Conservation (phyloP, 1,140 invertebrate genomes). For the Chymomyza costata region DNA sequence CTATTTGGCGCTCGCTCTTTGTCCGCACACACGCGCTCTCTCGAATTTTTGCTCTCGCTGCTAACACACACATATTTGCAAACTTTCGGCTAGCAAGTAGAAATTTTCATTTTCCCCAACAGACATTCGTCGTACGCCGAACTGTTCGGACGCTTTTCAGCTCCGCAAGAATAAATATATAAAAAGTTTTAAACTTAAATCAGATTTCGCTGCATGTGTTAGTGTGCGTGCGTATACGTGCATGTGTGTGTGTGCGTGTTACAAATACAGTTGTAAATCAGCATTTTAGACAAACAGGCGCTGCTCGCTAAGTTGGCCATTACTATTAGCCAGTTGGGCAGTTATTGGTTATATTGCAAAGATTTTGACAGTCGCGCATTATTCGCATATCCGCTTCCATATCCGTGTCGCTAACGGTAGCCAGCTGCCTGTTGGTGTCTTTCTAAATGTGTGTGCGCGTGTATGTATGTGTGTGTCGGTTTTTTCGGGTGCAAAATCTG, state of each 20-base stretch:
- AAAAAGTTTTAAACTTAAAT: too few relatives aligned
- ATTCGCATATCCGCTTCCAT: too few relatives aligned
- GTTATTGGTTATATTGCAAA: too few relatives aligned
- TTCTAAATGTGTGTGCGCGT: not conserved
- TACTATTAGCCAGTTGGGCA: too few relatives aligned
- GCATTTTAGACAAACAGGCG: too few relatives aligned
- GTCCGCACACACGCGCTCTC: too few relatives aligned
- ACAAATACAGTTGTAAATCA: constrained; percentile 33
- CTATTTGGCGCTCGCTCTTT: constrained; percentile 20
- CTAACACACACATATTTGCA: constrained; percentile 5
- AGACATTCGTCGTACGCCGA: constrained; percentile 57
- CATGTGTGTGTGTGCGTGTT: constrained; percentile 22
- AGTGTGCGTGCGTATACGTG: constrained; percentile 19
- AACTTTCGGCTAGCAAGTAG: constrained; percentile 26
- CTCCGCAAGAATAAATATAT: too few relatives aligned
- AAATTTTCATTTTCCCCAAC: constrained; percentile 65
- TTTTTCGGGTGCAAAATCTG: constrained; percentile 55
- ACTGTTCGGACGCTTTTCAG: constrained; percentile 47
- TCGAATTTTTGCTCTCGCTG: constrained; percentile 12
- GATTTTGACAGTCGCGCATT: too few relatives aligned
- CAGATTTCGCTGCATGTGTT: not conserved
- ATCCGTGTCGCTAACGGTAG: too few relatives aligned
- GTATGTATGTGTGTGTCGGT: constrained; percentile 1
- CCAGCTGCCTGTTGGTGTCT: too few relatives aligned
- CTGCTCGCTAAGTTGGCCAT: too few relatives aligned